Base-by-base conservation (phyloP, 2,888 invertebrate species). In the Dicycla oo region DNA sequence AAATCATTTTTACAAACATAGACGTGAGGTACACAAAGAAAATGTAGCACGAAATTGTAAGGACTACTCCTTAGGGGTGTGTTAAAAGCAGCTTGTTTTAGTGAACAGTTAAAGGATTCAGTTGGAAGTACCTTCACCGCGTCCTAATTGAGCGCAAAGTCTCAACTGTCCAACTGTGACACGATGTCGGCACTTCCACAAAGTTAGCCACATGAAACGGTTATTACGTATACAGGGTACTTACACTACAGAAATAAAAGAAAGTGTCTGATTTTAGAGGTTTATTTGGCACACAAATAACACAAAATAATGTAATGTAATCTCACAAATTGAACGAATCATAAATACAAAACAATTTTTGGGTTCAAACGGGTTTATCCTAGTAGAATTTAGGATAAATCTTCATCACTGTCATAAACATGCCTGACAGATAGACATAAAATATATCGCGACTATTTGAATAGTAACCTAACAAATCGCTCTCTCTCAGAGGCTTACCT, bases 21-120 rank as follows among this genome's bases (percentile, higher is more conserved):
- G 2, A 2, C 30, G 4, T 4, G 30, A 4, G 4, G 3, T 4
- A 30, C 2, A 3, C 30, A 4, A 2, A 4, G 30, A 2, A 30
- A 30, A 2, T 30, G 4, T 30, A 2, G 4, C 4, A 2, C 3
- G 4, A 2, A 2, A 2, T 2, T 30, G 30, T 4, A 4, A 4
- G 3, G 2, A 4, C 4, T 30, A 30, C 6, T 34, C 3, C 34
- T 34, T 34, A 34, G 3, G 5, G 5, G 6, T 6, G 18, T 18
- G 13, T 26, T 20, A 8, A 20, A 15, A 23, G 23, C 18, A 13
- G 18, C 38, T n/a, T 23, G 38, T 8, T 26, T 8, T 20, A 23
- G n/a, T 10, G 34, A 1, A 34, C 11, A 57, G 34, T 63, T 38
- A 20, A 40, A 10, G 20, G 26, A 38, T 64, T 63, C 40, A 38